Evolutionary conservation across 30 jellyfish, hydroid and myxozoan genomes (phyloP).

Genomic region (Cassiopea andromeda): DNA sequence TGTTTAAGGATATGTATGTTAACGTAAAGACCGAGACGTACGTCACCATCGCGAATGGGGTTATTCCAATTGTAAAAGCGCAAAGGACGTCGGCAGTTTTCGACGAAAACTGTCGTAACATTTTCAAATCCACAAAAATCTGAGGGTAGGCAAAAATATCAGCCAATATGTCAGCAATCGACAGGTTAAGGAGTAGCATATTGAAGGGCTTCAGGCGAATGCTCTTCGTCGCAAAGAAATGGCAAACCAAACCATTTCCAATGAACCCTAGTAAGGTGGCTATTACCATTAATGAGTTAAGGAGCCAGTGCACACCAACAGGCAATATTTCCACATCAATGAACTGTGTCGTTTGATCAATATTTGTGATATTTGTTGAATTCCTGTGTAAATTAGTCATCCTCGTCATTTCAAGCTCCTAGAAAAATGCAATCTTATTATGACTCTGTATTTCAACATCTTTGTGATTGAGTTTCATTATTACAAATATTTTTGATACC

Average conservation of each 20-base stretch:
- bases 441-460: too few relatives aligned
- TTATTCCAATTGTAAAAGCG: constrained; percentile 79
- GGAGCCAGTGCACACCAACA: constrained; percentile 58
- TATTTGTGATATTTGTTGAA: too few relatives aligned
- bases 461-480: too few relatives aligned
- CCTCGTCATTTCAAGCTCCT: too few relatives aligned
- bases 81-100: constrained; percentile 43
- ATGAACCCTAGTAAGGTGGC: constrained; percentile 35
- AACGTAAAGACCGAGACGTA: constrained; percentile 46
- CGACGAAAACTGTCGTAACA: constrained; percentile 30
- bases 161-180: constrained; percentile 60
- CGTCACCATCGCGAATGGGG: constrained; percentile 78
- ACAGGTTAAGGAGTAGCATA: constrained; percentile 49
- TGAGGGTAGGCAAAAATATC: constrained; percentile 63
- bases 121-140: constrained; percentile 44
- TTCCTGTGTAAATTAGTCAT: too few relatives aligned
- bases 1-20: constrained; percentile 43
- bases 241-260: constrained; percentile 59
- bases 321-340: constrained; percentile 42
- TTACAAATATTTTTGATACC: too few relatives aligned
- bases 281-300: constrained; percentile 51
- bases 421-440: too few relatives aligned
- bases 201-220: constrained; percentile 38
- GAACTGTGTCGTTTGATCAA: not conserved
- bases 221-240: constrained; percentile 30